Conservation (phyloP, 1,140 invertebrate species). For the Hylyphantes graminicola region DNA sequence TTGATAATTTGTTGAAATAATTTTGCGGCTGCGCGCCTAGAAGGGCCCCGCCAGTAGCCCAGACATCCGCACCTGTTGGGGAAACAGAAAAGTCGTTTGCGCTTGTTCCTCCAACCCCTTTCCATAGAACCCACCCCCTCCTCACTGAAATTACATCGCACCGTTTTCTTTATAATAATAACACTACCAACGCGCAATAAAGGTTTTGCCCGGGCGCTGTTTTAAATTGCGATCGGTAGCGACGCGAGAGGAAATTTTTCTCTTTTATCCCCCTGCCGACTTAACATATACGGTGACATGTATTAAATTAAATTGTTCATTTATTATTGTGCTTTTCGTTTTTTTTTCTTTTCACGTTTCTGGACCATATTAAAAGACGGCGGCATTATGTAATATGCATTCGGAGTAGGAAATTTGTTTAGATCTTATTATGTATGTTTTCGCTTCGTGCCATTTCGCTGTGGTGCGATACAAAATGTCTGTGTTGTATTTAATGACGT, state of each 20-base stretch:
- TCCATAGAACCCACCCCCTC: neutral
- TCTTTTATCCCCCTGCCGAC: constrained; percentile 20
- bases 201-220: constrained; percentile 50
- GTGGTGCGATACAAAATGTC: constrained; percentile 5
- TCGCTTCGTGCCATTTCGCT: constrained; percentile 2
- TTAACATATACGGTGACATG: constrained; percentile 54
- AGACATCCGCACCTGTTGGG: constrained; percentile 52
- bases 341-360: neutral
- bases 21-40: constrained; percentile 35
- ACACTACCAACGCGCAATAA: constrained; percentile 36
- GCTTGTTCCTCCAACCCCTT: constrained; percentile 25
- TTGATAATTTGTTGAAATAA: constrained; percentile 60
- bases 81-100: constrained; percentile 49
- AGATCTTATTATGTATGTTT: constrained; percentile 17
- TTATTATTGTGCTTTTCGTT: constrained; percentile 55
- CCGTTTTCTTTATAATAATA: constrained; percentile 48
- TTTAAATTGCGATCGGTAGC: constrained; percentile 52
- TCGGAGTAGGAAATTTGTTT: constrained; percentile 45
- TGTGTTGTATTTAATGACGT: neutral
- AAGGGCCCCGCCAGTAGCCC: neutral
- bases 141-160: constrained; percentile 54
- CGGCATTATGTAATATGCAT: constrained; percentile 59
- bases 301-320: constrained; percentile 60
- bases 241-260: constrained; percentile 46
- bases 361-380: constrained; percentile 44